Base-by-base conservation (phyloP, 1,140 invertebrate species). In the Aricia agestis region DNA sequence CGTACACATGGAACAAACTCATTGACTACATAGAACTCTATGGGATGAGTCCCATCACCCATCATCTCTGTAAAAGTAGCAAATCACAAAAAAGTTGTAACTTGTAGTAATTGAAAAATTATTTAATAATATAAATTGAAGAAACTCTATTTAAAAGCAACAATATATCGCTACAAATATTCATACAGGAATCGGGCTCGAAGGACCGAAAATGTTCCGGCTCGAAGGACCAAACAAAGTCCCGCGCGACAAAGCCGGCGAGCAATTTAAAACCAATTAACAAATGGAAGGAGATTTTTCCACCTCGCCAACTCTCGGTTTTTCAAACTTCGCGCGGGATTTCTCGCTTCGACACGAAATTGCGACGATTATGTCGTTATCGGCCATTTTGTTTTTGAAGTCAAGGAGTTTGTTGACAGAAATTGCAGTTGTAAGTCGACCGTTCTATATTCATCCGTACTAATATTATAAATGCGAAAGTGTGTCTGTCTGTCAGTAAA, bases 261-360 rank as follows among this genome's bases (percentile, higher is more conserved):
- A 52, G 45, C 45, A 52, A 52, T 52, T 52, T 52, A 52, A 52
- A 52, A 52, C 45, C 45, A 52, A 52, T 52, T 52, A 52, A 15
- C 45, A 52, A 52, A 52, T 52, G 45, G 45, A 52, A 52, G 13
- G 45, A 52, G 45, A 52, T 52, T 52, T 52, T 52, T 52, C 45
- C 45, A 52, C 45, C 45, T 52, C 45, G 45, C 13, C 45, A 52
- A 15, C 13, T 52, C 45, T 13, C 45, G 13, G 45, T 52, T 52
- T 52, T 52, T 52, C 45, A 52, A 36, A 52, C 45, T 52, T 52
- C 10, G 45, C 45, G 45, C 45, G 45, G 45, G 45, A 52, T 52
- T 52, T 52, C 13, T 52, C 45, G 45, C 13, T 52, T 52, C 45
- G 45, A 13, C 45, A 52, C 45, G 45, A 52, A 52, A 52, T 52